A percentile compares a stretch with the other conserved stretches of the same genome.
These are phyloP conservation scores for Macrobrachium rosenbergii DNA, from an alignment of 1,140 invertebrate species.

Conservation along the genomic window DNA sequence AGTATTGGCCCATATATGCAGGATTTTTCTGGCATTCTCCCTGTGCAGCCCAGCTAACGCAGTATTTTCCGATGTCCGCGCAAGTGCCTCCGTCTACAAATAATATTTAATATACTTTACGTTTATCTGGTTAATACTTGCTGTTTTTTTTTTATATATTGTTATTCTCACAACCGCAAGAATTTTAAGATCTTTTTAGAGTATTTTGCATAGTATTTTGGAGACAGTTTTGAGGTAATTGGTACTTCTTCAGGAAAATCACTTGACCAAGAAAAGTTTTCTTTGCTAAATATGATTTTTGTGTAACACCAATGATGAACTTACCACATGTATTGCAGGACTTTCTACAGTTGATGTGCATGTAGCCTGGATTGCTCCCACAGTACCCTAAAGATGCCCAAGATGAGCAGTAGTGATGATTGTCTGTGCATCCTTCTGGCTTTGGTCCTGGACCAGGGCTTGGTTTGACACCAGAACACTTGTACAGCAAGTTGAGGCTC, in stretches of 20 bases:
- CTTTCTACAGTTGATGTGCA: conserved; percentile 68
- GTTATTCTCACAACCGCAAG: background rate
- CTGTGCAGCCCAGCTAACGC: conserved; percentile 33
- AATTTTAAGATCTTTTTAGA: background rate
- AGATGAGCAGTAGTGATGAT: conserved; percentile 64
- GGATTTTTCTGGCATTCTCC: conserved; percentile 42
- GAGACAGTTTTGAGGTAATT: too few relatives aligned
- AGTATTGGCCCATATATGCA: conserved; percentile 29
- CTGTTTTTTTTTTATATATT: background rate
- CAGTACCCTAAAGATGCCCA: conserved; percentile 67
- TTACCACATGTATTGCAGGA: conserved; percentile 69
- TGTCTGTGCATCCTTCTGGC: conserved; percentile 64
- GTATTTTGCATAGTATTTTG: too few relatives aligned
- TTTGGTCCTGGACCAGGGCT: conserved; percentile 31
- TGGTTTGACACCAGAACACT: conserved; percentile 66
- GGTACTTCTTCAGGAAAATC: too few relatives aligned
- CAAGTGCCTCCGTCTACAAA: background rate
- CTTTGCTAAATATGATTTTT: too few relatives aligned
- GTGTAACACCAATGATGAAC: conserved; percentile 30
- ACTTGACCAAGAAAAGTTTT: too few relatives aligned
- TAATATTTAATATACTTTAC: background rate
- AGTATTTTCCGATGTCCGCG: conserved; percentile 9
- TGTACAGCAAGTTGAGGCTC: conserved; percentile 72
- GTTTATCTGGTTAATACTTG: background rate
- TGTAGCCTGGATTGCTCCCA: conserved; percentile 67